Evolutionary conservation across 30 jellyfish, hydroid and myxozoan species (phyloP), one percentile per base, ranked within the genome.

Genomic region (Cassiopea andromeda): DNA sequence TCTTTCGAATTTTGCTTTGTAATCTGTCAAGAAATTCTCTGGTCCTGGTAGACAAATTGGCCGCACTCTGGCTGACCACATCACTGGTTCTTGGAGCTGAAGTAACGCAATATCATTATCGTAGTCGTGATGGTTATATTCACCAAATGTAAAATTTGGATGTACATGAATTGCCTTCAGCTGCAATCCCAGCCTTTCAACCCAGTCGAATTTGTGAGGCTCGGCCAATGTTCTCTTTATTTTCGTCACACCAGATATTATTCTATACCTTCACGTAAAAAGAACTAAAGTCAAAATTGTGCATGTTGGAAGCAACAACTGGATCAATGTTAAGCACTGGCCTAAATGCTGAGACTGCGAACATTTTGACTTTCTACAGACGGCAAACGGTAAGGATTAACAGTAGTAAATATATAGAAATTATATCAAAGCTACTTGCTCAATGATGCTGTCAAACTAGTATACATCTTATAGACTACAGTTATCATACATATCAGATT

Each of bases 1-100:
- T 44, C 81, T 80, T 44, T 81, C 68, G 17, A 16, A 38, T 18
- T 38, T 54, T 43, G 60, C 18, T 1, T 12, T 67, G 6, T 45
- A 17, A 3, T 75, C 93, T 49, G 68, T 44, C 8, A 78, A 17
- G 68, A 43, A 12, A 54, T 90, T 85, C 50, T 50, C 3, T 46
- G 70, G 61, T 44, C 43, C 47, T 0, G 97, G 97, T 15, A 91
- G 89, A 48, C 97, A 91, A 49, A 91, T 57, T 1, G 94, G 94
- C 72, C 94, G 60, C 8, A 91, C 49, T 45, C 60, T 57, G 7
- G 90, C 59, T 44, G 97, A 57, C 93, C 93, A 91, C 54, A 60
- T 54, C 44, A 91, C 92, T 15, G 93, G 85, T n/a, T 48, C 46
- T 48, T 44, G 45, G 47, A 91, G 90, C 77, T 78, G 83, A 16